Conservation (phyloP, 1,140 invertebrate genomes). For the Bicyclus anynana region DNA sequence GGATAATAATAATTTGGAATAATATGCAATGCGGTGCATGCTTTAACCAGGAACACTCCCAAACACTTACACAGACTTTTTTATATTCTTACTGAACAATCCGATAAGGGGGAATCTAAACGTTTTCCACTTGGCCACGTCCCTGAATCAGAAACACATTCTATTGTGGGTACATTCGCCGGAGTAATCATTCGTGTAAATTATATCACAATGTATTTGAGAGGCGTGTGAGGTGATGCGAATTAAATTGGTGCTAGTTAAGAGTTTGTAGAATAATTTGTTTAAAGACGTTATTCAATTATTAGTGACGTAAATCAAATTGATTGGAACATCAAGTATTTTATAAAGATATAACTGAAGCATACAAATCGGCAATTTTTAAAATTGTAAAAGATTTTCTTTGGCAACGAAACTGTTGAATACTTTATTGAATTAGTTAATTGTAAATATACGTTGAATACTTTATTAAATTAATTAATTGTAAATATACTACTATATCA, state of each 20-base stretch:
- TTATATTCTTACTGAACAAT: slow-evolving; percentile 55
- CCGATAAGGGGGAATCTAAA: slow-evolving; percentile 52
- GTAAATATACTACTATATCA: no score
- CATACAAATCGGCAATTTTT: no score
- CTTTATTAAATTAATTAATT: no score
- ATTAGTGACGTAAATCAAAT: no score
- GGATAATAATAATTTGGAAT: slow-evolving; percentile 3
- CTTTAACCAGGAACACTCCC: slow-evolving; percentile 33
- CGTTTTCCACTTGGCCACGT: slow-evolving; percentile 41
- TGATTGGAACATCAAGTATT: no score
- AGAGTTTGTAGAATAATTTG: no score
- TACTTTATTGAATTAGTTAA: no score
- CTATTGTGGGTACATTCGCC: background rate
- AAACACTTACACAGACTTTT: slow-evolving; percentile 52
- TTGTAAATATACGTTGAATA: no score
- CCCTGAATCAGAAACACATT: slow-evolving; percentile 42
- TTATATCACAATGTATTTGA: background rate
- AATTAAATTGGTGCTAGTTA: background rate
- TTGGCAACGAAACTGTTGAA: no score
- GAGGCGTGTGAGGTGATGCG: background rate
- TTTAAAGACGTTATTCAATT: no score
- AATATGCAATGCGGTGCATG: slow-evolving; percentile 8
- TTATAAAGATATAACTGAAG: no score
- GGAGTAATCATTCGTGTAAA: background rate
- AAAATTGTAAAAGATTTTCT: no score